Percentiles rank a stretch among this genome's conserved stretches.
Evolutionary conservation across 1,140 invertebrate genomes (phyloP).

Genomic region (Psix sp.): DNA sequence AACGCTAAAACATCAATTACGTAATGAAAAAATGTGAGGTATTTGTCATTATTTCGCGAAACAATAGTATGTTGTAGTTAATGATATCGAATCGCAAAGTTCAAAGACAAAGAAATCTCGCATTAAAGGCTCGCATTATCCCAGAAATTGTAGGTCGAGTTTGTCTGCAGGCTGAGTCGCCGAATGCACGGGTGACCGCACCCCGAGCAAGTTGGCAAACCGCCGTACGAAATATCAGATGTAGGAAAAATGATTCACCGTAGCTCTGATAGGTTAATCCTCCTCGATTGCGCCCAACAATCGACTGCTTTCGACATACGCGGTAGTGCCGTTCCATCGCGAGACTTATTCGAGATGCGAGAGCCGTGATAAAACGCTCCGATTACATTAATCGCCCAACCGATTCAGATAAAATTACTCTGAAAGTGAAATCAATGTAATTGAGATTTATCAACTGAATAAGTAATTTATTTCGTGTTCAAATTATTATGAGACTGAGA

Average conservation of each 20-base stretch:
- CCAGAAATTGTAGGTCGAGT: slow-evolving; percentile 46
- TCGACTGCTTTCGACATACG: slow-evolving; percentile 39
- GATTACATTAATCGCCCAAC: slow-evolving; percentile 23
- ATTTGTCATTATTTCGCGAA: slow-evolving; percentile 35
- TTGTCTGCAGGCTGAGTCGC: slow-evolving; percentile 32
- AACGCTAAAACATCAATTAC: no score
- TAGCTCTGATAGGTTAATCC: slow-evolving; percentile 45
- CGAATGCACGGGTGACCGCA: slow-evolving; percentile 31
- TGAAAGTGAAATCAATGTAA: slow-evolving; percentile 13
- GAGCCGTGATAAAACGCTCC: slow-evolving; percentile 18
- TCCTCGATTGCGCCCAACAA: slow-evolving; percentile 23
- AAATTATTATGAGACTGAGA: not conserved
- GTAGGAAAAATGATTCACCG: slow-evolving; percentile 36
- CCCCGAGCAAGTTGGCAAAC: slow-evolving; percentile 33
- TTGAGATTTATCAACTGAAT: slow-evolving; percentile 31
- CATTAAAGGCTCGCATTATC: slow-evolving; percentile 36
- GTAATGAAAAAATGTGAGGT: slow-evolving; percentile 13
- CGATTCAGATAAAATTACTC: slow-evolving; percentile 14
- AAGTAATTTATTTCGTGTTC: slow-evolving; percentile 29
- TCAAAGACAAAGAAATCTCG: slow-evolving; percentile 26
- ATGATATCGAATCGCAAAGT: slow-evolving; percentile 38
- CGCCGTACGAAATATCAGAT: slow-evolving; percentile 43
- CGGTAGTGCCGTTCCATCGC: slow-evolving; percentile 10
- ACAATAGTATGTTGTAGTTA: slow-evolving; percentile 25
- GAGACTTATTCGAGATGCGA: slow-evolving; percentile 20